Evolutionary conservation across 1,140 invertebrate species (phyloP).

Genomic region (Scaptomyza hsui): DNA sequence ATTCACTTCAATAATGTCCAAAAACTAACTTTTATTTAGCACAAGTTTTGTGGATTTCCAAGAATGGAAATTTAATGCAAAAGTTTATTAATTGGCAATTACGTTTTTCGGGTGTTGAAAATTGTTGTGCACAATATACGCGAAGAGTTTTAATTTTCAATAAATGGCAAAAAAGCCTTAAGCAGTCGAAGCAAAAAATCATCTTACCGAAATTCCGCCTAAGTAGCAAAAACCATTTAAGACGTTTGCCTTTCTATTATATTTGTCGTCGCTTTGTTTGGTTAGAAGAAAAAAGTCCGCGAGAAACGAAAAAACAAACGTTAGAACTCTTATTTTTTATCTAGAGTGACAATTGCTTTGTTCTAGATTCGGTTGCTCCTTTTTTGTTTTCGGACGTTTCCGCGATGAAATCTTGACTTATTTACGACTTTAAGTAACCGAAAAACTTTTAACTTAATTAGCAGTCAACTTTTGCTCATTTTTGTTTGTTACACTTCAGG

Average conservation of each 20-base stretch:
- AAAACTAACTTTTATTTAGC: too few relatives aligned
- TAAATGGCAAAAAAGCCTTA: not conserved
- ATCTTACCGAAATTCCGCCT: conserved; percentile 16
- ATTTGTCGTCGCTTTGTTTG: conserved; percentile 10
- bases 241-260: not conserved
- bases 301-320: not conserved
- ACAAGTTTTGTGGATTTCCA: too few relatives aligned
- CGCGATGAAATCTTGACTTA: not conserved
- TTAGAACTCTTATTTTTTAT: conserved; percentile 9
- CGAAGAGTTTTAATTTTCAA: too few relatives aligned
- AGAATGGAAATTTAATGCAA: too few relatives aligned
- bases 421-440: conserved; percentile 2
- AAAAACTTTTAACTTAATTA: not conserved
- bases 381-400: conserved; percentile 3
- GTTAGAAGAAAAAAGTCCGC: not conserved
- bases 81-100: too few relatives aligned
- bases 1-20: not conserved
- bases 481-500: not conserved
- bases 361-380: conserved; percentile 10
- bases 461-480: not conserved
- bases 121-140: too few relatives aligned
- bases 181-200: conserved; percentile 8
- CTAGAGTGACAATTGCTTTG: conserved; percentile 7
- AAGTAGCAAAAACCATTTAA: conserved; percentile 12
- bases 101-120: too few relatives aligned